Conservation (phyloP, 2,888 invertebrate species). For the Psylliodes chrysocephalus region DNA sequence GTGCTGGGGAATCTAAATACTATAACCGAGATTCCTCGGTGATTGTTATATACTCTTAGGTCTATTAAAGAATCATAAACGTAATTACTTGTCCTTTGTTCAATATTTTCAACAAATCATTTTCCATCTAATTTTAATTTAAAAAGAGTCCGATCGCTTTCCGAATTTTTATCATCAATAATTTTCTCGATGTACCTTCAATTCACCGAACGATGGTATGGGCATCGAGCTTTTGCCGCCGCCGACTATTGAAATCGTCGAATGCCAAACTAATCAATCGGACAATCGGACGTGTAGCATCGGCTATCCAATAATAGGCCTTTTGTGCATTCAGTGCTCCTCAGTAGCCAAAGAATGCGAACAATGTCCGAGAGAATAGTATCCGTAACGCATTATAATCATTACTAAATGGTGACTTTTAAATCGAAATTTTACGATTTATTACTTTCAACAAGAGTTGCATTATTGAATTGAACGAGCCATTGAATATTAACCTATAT, state of each 20-base stretch:
- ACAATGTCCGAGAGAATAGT: constrained; percentile 4
- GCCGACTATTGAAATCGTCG: constrained; percentile 9
- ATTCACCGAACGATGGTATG: not conserved
- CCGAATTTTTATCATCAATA: not conserved
- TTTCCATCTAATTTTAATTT: too few species aligned
- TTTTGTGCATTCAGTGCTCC: constrained; percentile 16
- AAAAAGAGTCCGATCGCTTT: not conserved
- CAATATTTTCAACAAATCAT: too few species aligned
- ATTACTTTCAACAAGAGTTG: not conserved
- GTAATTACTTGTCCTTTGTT: too few species aligned
- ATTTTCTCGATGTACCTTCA: too few species aligned
- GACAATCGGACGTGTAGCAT: constrained; percentile 23
- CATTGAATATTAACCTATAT: too few species aligned
- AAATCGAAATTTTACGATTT: not conserved
- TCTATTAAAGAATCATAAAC: too few species aligned
- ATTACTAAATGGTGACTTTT: constrained; percentile 2
- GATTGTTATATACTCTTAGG: too few species aligned
- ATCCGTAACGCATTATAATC: constrained; percentile 13
- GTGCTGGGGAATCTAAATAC: too few species aligned
- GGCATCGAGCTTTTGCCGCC: not conserved
- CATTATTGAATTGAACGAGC: not conserved
- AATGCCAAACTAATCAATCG: constrained; percentile 21
- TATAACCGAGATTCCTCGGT: too few species aligned
- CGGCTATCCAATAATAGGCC: constrained; percentile 21
- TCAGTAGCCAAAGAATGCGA: constrained; percentile 21